phyloP scores from a whole-genome alignment of 2,113 vertebrate species.

The Gallinago paraguaiae region DNA sequence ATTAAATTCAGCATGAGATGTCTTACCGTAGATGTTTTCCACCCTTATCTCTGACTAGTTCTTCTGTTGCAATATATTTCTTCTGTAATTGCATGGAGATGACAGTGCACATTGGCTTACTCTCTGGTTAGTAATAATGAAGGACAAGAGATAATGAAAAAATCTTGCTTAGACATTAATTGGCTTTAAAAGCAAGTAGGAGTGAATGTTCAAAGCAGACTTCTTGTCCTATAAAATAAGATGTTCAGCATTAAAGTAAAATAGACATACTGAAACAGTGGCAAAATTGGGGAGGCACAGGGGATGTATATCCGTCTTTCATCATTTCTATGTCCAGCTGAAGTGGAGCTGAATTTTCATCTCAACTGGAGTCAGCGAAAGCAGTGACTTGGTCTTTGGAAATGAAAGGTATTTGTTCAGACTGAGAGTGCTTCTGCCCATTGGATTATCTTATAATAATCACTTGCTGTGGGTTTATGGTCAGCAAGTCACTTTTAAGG shows the following conservation, averaged over 20 bases:
- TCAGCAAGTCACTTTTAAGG: not conserved
- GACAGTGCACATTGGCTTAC: not conserved
- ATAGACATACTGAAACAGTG: not conserved
- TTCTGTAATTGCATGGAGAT: not conserved
- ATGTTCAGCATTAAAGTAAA: not conserved
- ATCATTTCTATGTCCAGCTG: not conserved
- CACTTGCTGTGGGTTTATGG: not conserved
- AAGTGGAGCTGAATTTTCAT: not conserved
- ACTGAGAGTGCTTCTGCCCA: not conserved
- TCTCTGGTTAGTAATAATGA: not conserved
- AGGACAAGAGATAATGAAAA: not conserved
- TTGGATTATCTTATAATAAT: not conserved
- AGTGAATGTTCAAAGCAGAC: not conserved
- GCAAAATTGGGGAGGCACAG: rapidly evolving
- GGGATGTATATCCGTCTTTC: not conserved
- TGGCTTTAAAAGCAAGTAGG: not conserved
- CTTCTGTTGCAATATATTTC: not conserved
- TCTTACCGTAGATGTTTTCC: not conserved
- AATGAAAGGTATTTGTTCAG: not conserved
- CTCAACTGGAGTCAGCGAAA: not conserved
- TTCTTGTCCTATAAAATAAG: not conserved
- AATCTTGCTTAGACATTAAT: not conserved
- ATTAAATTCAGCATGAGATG: not conserved
- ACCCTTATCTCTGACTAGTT: not conserved
- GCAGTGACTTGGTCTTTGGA: not conserved